Base-by-base conservation (phyloP, 2,888 invertebrate species). In the Rhingia campestris region DNA sequence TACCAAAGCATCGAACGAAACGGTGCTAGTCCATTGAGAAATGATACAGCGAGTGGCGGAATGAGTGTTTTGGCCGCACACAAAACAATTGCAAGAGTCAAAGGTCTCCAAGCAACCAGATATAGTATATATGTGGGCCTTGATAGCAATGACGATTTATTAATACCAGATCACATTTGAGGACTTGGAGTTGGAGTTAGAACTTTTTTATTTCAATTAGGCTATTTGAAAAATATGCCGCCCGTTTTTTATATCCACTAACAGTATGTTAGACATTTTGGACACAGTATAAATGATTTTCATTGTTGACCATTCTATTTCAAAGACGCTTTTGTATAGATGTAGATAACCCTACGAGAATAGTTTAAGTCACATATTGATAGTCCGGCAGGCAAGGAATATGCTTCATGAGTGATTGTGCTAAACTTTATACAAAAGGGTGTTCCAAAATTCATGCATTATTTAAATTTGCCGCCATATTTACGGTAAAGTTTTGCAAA, bases 81-180 rank as follows among this genome's bases (percentile, higher is more conserved):
- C 39, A 61, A 69, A 54, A 45, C 59, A 54, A 61, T 69, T 61
- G 45, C 35, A 53, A 53, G 53, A 33, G 53, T 37, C 32, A 76
- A 76, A 53, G 56, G 51, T 66, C 53, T 67, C 47, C 12, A 22
- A 22, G 22, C 66, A 51, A 10, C 12, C 5, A 39, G 33, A 12
- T 51, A 22, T 22, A 22, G 51, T 47, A 32, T 32, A n/a, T 35
- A 32, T 39, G 30, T 35, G 43, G 6, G 67, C 58, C 45, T 53
- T 61, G 45, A 39, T 53, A 37, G 14, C 45, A 69, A 69, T 67
- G 61, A 61, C 53, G 53, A 76, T 69, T 67, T 76, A 76, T 76
- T 47, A 53, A 64, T 76, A 69, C 53, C 53, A 53, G 59, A 67
- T 67, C 47, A 22, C 41, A 54, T 53, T 67, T 67, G 53, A 59